phyloP scores from a whole-genome alignment of 2,797 vertebrate genomes.

The Sebastes taczanowskii region DNA sequence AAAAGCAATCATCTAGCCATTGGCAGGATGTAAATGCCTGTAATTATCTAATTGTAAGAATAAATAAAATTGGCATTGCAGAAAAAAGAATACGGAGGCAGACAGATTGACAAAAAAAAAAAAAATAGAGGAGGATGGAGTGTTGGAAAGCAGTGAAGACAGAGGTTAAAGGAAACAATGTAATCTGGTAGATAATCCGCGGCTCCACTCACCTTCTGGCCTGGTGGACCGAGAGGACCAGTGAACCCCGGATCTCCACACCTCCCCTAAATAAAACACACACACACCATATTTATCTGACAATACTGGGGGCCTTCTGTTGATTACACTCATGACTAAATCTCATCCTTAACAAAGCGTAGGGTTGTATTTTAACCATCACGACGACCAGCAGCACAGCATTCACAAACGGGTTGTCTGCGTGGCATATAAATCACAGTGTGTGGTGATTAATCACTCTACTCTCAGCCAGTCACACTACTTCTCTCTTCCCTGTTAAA shows the following conservation, averaged over 20 bases:
- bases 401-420: neutral
- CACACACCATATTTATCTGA: neutral
- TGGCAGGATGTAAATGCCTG: neutral
- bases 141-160: neutral
- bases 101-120: neutral
- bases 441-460: slow-evolving; percentile 29
- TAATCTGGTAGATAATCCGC: neutral
- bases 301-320: neutral
- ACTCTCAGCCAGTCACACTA: slow-evolving; percentile 13
- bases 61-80: neutral
- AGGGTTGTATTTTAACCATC: neutral
- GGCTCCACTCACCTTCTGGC: slow-evolving; percentile 70
- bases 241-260: slow-evolving; percentile 66
- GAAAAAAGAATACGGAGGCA: neutral
- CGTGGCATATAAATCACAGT: slow-evolving; percentile 40
- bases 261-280: slow-evolving; percentile 66
- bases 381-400: neutral
- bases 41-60: neutral
- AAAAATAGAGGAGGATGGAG: neutral
- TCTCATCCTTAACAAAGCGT: neutral
- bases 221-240: slow-evolving; percentile 66
- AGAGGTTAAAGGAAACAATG: neutral
- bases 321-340: neutral
- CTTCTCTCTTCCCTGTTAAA: neutral
- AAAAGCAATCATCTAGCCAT: no score